Base-by-base conservation (phyloP, 2,888 invertebrate genomes). In the Argynnis bischoffii region DNA sequence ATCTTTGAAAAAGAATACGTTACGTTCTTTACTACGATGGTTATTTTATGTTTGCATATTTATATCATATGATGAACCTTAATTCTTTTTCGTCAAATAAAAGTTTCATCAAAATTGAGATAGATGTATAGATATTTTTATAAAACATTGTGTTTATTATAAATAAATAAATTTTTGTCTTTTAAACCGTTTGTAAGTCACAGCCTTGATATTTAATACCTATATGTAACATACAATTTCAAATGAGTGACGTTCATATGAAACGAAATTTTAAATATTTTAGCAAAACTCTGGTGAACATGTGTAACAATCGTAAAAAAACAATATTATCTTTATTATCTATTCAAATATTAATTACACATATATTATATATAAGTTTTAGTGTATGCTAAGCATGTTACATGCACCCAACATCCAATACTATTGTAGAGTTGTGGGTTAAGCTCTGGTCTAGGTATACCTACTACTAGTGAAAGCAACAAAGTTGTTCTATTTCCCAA, bases 401-500 rank as follows among this genome's bases (percentile, higher is more conserved):
- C 2, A 41, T 26, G 5, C 2, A 11, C 11, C 35, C 11, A 41
- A 41, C 35, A 41, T 41, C 0, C 35, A 41, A 41, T 41, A 11
- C 11, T 41, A 11, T 41, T 8, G 35, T 11, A 11, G 35, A 35
- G 35, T 11, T 50, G n/a, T 50, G 15, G 50, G 5, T 50, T 16
- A 16, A 8, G 5, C 4, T n/a, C n/a, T 51, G 8, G 50, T 16
- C 50, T 16, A 16, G 11, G n/a, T 51, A 16, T 6, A n/a, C n/a
- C n/a, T n/a, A n/a, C 3, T 16, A 51, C n/a, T 51, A 51, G 6
- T 51, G 4, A 16, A 15, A 11, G 16, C 35, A 47, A 18, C 16
- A 35, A 8, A 61, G 50, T 70, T 55, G 35, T 31, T 53, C 55
- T 63, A 67, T 61, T 56, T 65, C 57, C 46, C 48, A 65, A 63